phyloP scores from a whole-genome alignment of 2,797 vertebrate species.

The Catharus ustulatus region DNA sequence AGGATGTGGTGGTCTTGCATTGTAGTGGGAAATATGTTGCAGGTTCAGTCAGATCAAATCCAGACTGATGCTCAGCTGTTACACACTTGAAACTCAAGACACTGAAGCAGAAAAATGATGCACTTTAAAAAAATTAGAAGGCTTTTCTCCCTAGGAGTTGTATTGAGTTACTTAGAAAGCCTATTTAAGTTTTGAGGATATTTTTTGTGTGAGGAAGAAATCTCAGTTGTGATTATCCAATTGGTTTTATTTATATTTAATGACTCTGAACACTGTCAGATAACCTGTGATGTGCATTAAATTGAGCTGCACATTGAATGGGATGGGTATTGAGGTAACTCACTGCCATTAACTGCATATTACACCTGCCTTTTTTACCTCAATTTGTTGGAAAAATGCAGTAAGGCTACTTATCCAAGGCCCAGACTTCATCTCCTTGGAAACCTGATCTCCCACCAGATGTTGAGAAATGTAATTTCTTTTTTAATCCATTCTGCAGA shows the following conservation, averaged over 20 bases:
- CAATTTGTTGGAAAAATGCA: slow-evolving; percentile 48
- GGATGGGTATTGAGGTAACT: not conserved
- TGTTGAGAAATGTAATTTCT: slow-evolving; percentile 74
- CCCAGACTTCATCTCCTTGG: slow-evolving; percentile 64
- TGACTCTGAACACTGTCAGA: not conserved
- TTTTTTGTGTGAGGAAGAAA: not conserved
- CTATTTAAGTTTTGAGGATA: not conserved
- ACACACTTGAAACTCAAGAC: not conserved
- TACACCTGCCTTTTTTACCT: slow-evolving; percentile 39
- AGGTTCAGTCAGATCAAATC: not conserved
- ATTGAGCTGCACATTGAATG: not conserved
- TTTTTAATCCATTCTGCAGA: slow-evolving; percentile 64
- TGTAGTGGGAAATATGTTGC: not conserved
- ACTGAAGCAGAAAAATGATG: not conserved
- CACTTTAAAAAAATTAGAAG: not conserved
- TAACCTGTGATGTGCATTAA: not conserved
- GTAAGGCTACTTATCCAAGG: slow-evolving; percentile 55
- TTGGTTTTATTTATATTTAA: not conserved
- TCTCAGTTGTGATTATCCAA: not conserved
- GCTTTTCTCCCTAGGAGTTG: not conserved
- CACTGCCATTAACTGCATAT: not conserved
- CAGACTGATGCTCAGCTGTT: not conserved
- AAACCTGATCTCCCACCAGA: slow-evolving; percentile 71
- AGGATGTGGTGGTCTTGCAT: not conserved
- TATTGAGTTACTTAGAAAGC: not conserved